Evolutionary conservation across 2,888 invertebrate genomes (phyloP), one percentile per base, ranked within the genome.

Genomic region (Tanypteryx hageni): DNA sequence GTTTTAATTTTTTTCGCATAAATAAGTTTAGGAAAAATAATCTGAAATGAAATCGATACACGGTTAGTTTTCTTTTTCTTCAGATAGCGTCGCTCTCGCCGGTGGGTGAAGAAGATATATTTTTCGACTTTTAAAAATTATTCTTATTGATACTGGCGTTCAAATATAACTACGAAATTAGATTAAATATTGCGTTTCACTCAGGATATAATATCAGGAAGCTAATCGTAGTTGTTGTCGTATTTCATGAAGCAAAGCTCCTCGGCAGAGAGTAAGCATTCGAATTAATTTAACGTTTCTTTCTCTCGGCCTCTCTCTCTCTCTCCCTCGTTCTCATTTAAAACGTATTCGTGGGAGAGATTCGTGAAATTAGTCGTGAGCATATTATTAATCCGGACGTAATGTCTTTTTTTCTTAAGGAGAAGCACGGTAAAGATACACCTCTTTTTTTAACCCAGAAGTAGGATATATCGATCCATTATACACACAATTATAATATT

Each of bases 191-290:
- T 76, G 68, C 68, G 13, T 68, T 18, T 68, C 76, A 76, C 76
- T 76, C 76, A 27, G 18, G 76, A 76, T 76, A 27, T 44, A 3
- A 44, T 76, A 76, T 76, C 76, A 27, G 76, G 76, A 22, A 76
- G 76, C 76, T 76, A 76, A 76, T 76, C 76, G 76, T 76, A 76
- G 76, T 76, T 22, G 8, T 76, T 27, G 76, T 27, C 76, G 76
- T 76, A 76, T 76, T 44, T 76, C 76, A 76, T 76, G 22, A 76
- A 76, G 76, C 76, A 76, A n/a, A 76, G 76, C 76, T 76, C 76
- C 76, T 76, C 76, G 27, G 76, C 76, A 76, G 27, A 76, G 76
- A 76, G 22, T 76, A 76, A 76, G 27, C 76, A 76, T 76, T 76
- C 76, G 76, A 76, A 44, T 76, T 76, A 22, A 76, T 27, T 5